These are phyloP conservation scores for Crotophaga sulcirostris DNA, from an alignment of 2,113 vertebrate genomes.

Conservation along the genomic window DNA sequence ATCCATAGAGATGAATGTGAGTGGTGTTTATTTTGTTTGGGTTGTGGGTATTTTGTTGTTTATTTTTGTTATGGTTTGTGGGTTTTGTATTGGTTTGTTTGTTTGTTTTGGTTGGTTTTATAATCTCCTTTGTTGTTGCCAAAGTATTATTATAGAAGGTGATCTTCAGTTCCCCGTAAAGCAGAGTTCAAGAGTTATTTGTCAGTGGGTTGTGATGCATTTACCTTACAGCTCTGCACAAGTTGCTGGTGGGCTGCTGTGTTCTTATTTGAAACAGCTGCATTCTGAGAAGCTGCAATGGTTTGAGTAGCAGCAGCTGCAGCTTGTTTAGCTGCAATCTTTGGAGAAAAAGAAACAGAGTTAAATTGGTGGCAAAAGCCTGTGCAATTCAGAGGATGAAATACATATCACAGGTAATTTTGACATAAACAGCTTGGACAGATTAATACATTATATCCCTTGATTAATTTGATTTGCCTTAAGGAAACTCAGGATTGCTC, in stretches of 20 bases:
- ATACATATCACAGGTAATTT: neutral
- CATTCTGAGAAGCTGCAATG: conserved; percentile 97
- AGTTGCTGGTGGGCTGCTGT: conserved; percentile 93
- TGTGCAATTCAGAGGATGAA: neutral
- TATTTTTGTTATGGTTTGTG: neutral
- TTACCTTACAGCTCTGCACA: conserved; percentile 98
- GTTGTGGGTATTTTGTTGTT: neutral
- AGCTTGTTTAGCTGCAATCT: conserved; percentile 97
- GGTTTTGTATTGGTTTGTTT: neutral
- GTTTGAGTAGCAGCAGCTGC: conserved; percentile 97
- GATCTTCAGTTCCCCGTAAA: neutral
- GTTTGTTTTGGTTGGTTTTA: neutral
- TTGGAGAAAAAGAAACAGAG: conserved; percentile 6
- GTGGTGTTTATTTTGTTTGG: accelerated
- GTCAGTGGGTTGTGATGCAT: neutral
- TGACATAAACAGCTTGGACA: neutral
- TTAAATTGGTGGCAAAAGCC: neutral
- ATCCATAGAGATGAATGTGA: neutral
- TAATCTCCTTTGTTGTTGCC: neutral
- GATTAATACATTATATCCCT: neutral
- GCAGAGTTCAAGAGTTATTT: neutral
- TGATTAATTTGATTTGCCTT: neutral
- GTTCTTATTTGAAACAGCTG: conserved; percentile 95
- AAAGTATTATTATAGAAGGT: neutral
- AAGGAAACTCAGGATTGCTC: neutral